Evolutionary conservation across 2,113 vertebrate species (phyloP).

Genomic region (Formicarius rufipectus): DNA sequence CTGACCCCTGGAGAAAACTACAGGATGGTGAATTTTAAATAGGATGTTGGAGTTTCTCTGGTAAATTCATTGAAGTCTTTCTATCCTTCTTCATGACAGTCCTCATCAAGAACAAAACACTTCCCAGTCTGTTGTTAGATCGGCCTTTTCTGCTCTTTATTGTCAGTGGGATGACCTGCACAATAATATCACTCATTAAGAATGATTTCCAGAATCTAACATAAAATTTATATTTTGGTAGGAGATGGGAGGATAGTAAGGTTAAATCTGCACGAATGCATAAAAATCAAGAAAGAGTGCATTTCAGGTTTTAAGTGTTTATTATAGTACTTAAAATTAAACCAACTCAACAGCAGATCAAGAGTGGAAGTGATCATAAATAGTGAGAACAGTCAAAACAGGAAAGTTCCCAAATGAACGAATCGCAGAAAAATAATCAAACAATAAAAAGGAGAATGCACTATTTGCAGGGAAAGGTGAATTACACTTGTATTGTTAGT

Average conservation of each 20-base stretch:
- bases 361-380: background rate
- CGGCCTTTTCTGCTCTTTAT: background rate
- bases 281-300: background rate
- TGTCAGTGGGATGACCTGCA: background rate
- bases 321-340: background rate
- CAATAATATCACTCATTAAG: background rate
- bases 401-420: background rate
- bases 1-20: background rate
- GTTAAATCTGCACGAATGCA: background rate
- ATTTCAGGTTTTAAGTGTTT: background rate
- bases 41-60: background rate
- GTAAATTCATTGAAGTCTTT: background rate
- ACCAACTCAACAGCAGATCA: background rate
- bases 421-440: background rate
- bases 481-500: background rate
- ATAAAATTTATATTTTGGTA: background rate
- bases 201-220: background rate
- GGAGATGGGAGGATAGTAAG: background rate
- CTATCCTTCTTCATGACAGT: background rate
- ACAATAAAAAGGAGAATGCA: background rate
- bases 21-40: background rate
- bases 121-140: background rate
- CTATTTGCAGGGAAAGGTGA: background rate
- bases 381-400: background rate
- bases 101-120: background rate